Percentiles rank a stretch among this genome's conserved stretches.
Evolutionary conservation across 2,888 invertebrate genomes (phyloP).

Genomic region (Heliconius cydno): DNA sequence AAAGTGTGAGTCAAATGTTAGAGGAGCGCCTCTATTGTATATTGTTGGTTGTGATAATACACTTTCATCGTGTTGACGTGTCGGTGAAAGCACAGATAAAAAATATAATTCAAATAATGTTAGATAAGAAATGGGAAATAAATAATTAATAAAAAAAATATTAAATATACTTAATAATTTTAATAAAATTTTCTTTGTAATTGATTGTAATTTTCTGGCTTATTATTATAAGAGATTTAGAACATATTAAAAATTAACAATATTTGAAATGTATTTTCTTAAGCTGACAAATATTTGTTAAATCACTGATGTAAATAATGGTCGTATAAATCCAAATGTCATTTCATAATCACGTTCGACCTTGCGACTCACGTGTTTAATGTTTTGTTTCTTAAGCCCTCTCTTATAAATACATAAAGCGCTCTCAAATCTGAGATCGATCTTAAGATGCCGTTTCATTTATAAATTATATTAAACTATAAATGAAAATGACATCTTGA

Average conservation of each 20-base stretch:
- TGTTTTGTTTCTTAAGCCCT: slow-evolving; percentile 33
- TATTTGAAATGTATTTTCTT: background rate
- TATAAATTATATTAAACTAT: too few relatives aligned
- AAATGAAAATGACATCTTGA: too few relatives aligned
- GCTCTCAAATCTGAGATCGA: too few relatives aligned
- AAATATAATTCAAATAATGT: slow-evolving; percentile 38
- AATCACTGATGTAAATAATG: background rate
- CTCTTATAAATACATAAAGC: too few relatives aligned
- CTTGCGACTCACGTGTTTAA: slow-evolving; percentile 49
- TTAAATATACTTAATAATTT: background rate
- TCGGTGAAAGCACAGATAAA: slow-evolving; percentile 64
- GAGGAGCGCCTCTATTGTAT: slow-evolving; percentile 67
- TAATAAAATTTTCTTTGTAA: too few relatives aligned
- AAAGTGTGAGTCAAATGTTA: slow-evolving; percentile 51
- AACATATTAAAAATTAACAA: background rate
- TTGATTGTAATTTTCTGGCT: too few relatives aligned
- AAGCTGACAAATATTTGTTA: background rate
- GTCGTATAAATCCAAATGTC: background rate
- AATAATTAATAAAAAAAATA: background rate
- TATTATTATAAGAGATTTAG: background rate
- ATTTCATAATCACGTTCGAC: slow-evolving; percentile 6
- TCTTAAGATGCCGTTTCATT: too few relatives aligned
- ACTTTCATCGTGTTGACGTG: slow-evolving; percentile 69
- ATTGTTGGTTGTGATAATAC: slow-evolving; percentile 58
- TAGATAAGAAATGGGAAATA: background rate